phyloP scores from a whole-genome alignment of 2,888 invertebrate species.

The Bombylius major region DNA sequence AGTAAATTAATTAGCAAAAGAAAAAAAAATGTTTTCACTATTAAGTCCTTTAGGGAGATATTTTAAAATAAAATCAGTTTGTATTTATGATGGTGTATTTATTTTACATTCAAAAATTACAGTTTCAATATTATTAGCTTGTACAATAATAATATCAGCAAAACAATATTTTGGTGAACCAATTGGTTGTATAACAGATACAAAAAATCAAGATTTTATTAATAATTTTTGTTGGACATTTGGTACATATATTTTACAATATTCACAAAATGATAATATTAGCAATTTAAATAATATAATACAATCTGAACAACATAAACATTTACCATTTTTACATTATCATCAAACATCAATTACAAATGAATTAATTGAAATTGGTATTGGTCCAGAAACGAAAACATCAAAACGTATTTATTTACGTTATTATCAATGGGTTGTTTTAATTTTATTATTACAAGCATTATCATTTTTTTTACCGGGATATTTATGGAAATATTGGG shows the following conservation, averaged over 20 bases:
- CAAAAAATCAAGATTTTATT: slow-evolving; percentile 46
- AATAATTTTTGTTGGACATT: slow-evolving; percentile 71
- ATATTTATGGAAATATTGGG: slow-evolving; percentile 33
- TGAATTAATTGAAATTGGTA: slow-evolving; percentile 39
- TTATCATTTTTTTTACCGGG: slow-evolving; percentile 30
- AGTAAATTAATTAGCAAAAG: too few relatives aligned
- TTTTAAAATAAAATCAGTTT: slow-evolving; percentile 51
- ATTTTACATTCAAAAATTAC: slow-evolving; percentile 63
- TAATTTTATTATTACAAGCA: slow-evolving; percentile 28
- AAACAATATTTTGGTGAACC: slow-evolving; percentile 80
- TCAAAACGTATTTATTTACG: slow-evolving; percentile 27
- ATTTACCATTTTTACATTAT: not conserved
- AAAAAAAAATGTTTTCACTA: slow-evolving; percentile 45
- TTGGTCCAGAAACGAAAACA: slow-evolving; percentile 20
- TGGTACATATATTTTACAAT: slow-evolving; percentile 49
- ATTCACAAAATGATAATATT: not conserved
- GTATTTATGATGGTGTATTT: slow-evolving; percentile 64
- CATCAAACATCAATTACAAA: not conserved
- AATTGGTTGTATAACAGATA: slow-evolving; percentile 53
- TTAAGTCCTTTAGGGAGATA: slow-evolving; percentile 46
- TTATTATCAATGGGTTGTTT: slow-evolving; percentile 34
- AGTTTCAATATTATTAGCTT: slow-evolving; percentile 56
- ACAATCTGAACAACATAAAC: not conserved
- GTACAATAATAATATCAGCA: slow-evolving; percentile 61
- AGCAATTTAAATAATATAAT: slow-evolving; percentile 26